phyloP scores from a whole-genome alignment of 1,140 invertebrate genomes.

The Drosophila gunungcola region DNA sequence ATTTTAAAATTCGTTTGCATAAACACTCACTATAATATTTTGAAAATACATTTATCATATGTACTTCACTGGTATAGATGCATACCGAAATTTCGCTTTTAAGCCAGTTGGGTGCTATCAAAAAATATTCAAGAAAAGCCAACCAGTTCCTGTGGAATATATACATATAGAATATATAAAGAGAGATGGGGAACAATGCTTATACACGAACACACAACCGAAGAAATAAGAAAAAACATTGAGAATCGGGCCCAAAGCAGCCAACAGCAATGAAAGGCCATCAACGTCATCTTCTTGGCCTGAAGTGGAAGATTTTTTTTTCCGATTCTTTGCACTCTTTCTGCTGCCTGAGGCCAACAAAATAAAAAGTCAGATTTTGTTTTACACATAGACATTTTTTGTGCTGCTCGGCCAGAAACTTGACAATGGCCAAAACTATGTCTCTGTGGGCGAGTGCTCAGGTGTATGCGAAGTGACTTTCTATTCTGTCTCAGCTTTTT shows the following conservation, averaged over 20 bases:
- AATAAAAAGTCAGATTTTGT: slow-evolving; percentile 35
- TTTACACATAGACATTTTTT: slow-evolving; percentile 7
- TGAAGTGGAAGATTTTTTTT: slow-evolving; percentile 37
- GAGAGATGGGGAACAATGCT: slow-evolving; percentile 10
- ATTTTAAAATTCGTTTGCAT: background rate
- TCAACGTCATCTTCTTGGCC: slow-evolving; percentile 48
- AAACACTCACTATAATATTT: background rate
- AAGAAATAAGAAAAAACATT: slow-evolving; percentile 15
- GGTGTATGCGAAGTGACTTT: slow-evolving; percentile 58
- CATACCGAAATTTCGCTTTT: background rate
- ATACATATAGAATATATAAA: background rate
- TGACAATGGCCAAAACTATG: slow-evolving; percentile 60
- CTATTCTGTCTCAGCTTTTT: slow-evolving; percentile 49
- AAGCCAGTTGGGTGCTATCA: slow-evolving; percentile 5
- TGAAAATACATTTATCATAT: background rate
- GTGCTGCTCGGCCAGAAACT: slow-evolving; percentile 40
- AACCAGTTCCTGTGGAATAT: slow-evolving; percentile 9
- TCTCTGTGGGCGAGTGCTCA: slow-evolving; percentile 33
- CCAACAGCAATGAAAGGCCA: slow-evolving; percentile 44
- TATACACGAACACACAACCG: slow-evolving; percentile 5
- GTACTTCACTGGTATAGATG: slow-evolving; percentile 1
- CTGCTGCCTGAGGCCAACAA: slow-evolving; percentile 26
- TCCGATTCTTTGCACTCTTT: slow-evolving; percentile 24
- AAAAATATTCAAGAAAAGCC: slow-evolving; percentile 8
- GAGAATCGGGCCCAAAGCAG: slow-evolving; percentile 20